Evolutionary conservation across 2,888 invertebrate species (phyloP).

Genomic region (Volucella zonaria): DNA sequence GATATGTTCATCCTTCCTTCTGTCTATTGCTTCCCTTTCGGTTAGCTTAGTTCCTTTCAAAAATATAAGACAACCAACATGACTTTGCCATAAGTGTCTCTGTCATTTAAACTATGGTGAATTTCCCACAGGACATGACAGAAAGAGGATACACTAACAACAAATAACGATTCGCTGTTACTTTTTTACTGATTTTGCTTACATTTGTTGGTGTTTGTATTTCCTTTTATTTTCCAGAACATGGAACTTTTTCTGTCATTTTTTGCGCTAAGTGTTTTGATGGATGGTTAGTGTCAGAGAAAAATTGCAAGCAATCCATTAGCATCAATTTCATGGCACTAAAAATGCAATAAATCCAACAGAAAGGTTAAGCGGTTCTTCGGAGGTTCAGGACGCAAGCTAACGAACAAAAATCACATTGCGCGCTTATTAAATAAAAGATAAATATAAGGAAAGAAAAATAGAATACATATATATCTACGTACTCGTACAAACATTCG

Average conservation of each 20-base stretch:
- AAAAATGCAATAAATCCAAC: constrained; percentile 23
- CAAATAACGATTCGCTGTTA: not conserved
- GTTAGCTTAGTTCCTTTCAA: not conserved
- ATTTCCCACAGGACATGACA: constrained; percentile 29
- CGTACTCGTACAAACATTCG: not conserved
- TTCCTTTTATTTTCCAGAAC: not conserved
- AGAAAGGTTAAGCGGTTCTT: constrained; percentile 3
- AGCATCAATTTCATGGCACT: constrained; percentile 9
- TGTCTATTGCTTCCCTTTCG: too few relatives aligned
- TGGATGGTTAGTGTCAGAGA: constrained; percentile 23
- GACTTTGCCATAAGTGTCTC: constrained; percentile 34
- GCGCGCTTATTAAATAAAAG: constrained; percentile 44
- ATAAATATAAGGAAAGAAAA: constrained; percentile 1
- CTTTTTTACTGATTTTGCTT: too few relatives aligned
- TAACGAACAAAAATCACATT: constrained; percentile 34
- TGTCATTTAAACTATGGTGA: constrained; percentile 35
- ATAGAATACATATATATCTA: not conserved
- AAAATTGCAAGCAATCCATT: constrained; percentile 51
- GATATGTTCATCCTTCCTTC: too few relatives aligned
- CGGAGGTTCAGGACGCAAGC: not conserved
- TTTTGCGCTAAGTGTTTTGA: constrained; percentile 1
- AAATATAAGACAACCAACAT: constrained; percentile 47
- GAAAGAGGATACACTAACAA: constrained; percentile 8
- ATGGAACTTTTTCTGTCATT: not conserved
- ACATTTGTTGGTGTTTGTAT: too few relatives aligned